Evolutionary conservation across 2,797 vertebrate genomes (phyloP), one percentile per base, ranked within the genome.

Genomic region (Bradypus variegatus): DNA sequence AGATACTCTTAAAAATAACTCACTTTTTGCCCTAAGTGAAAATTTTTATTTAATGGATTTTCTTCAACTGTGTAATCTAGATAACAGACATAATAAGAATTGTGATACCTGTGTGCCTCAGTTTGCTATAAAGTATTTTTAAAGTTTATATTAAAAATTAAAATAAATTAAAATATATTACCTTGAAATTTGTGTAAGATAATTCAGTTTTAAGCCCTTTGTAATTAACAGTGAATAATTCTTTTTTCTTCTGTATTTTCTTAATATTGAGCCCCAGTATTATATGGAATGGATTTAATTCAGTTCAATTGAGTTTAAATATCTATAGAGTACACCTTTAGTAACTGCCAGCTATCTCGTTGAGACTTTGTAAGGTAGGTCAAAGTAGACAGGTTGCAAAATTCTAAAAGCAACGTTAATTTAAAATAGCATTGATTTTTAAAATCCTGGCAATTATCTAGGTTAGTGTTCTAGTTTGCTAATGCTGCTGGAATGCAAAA

Each of bases 81-180:
- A 45, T 60, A 53, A 45, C 5, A 67, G 25, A 84, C 18, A 55
- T 64, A 25, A 50, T 76, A 38, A 88, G 60, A 77, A 58, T n/a
- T 36, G 7, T 75, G 64, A 85, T 64, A 72, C 8, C 14, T 9
- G 45, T 78, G 5, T 81, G 41, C 65, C 36, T 77, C 81, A 77
- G 31, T 88, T 81, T 82, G 3, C 6, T 58, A 23, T 78, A 16
- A 60, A 62, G 11, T 85, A 70, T 85, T 90, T 85, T 88, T 38
- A 2, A 86, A 81, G 50, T 84, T 73, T 80, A 81, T 75, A 62
- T 76, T 80, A 91, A 88, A 93, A 88, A 86, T 92, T 55, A 65
- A 38, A 83, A 79, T 84, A 72, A 84, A 77, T 88, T 36, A 62
- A 72, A 48, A 48, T 88, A 62, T 36, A 55, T 55, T 45, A 45